These are phyloP conservation scores for Hipposideros armiger DNA, from an alignment of 2,113 vertebrate species.

Conservation along the genomic window DNA sequence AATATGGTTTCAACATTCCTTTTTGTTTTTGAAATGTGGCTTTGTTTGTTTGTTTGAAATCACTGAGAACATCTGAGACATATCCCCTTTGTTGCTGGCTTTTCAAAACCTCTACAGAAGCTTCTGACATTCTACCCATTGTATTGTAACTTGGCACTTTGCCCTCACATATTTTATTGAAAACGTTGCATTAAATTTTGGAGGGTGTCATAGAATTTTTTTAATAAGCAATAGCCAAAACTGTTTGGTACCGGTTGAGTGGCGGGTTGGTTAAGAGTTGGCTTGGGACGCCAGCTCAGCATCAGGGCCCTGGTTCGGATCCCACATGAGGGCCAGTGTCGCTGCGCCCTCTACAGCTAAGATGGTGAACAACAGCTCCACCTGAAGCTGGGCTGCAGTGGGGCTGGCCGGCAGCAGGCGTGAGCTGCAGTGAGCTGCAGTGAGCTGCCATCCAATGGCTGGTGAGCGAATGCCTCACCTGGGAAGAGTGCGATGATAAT, in stretches of 20 bases:
- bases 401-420: no score
- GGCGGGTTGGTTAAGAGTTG: no score
- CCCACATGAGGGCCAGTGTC: no score
- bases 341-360: no score
- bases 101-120: neutral
- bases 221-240: slow-evolving; percentile 20
- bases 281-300: no score
- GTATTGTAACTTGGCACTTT: neutral
- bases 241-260: neutral
- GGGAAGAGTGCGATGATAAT: no score
- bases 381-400: no score
- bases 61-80: neutral
- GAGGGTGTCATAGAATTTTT: neutral
- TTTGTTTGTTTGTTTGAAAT: neutral
- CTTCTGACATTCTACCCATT: neutral
- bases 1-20: neutral
- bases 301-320: no score
- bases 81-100: neutral
- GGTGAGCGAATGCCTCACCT: no score
- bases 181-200: slow-evolving; percentile 22
- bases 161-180: neutral
- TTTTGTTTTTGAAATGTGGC: neutral
- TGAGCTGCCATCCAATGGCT: no score
- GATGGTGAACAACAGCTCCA: no score
- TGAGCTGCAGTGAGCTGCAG: no score